Evolutionary conservation across 2,113 vertebrate species (phyloP).

Genomic region (Thunnus thynnus): DNA sequence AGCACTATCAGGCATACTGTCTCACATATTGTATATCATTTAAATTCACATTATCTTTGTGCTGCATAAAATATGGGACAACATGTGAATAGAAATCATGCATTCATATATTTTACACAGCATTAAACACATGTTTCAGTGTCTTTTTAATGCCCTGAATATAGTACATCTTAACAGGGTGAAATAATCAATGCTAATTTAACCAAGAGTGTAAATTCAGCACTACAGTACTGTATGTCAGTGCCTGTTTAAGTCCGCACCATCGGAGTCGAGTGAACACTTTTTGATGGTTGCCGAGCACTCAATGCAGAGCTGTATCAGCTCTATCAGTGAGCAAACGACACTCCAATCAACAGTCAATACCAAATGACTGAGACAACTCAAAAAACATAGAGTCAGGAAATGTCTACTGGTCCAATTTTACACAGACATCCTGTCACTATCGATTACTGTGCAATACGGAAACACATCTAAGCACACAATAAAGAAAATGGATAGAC

Average conservation of each 20-base stretch:
- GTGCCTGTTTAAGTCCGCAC: not conserved
- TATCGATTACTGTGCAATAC: too few relatives aligned
- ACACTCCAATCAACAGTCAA: constrained; percentile 31
- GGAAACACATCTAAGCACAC: too few relatives aligned
- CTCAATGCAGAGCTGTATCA: not conserved
- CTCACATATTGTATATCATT: constrained; percentile 13
- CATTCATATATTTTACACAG: not conserved
- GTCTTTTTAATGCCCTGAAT: too few relatives aligned
- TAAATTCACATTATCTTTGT: constrained; percentile 2
- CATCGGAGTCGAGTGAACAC: not conserved
- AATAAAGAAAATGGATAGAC: too few relatives aligned
- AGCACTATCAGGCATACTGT: constrained; percentile 1
- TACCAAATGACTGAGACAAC: not conserved
- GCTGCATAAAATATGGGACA: not conserved
- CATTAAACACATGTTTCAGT: not conserved
- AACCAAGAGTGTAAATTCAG: constrained; percentile 25
- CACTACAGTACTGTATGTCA: not conserved
- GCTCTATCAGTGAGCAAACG: constrained; percentile 21
- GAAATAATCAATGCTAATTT: constrained; percentile 32
- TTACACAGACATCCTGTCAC: too few relatives aligned
- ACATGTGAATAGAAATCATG: not conserved
- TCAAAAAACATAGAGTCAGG: too few relatives aligned
- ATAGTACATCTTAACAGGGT: not conserved
- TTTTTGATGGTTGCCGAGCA: not conserved
- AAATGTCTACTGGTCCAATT: too few relatives aligned